Conservation (phyloP, 2,888 invertebrate genomes). For the Stegophylla sp. region DNA sequence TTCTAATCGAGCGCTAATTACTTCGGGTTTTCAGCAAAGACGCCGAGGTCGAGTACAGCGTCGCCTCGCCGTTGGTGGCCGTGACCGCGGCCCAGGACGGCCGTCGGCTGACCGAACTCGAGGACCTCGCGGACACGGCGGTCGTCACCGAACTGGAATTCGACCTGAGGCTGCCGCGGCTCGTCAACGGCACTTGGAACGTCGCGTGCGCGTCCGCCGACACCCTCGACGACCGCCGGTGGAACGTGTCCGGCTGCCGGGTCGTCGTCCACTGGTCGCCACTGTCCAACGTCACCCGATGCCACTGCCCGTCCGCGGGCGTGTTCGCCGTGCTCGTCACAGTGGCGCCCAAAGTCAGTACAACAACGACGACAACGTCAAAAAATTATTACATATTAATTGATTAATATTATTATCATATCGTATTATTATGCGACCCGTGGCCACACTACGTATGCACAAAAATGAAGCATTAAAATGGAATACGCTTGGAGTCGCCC, state of each 20-base stretch:
- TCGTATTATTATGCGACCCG: no score
- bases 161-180: conserved; percentile 67
- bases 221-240: conserved; percentile 66
- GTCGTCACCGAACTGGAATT: conserved; percentile 58
- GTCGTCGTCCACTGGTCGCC: conserved; percentile 47
- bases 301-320: conserved; percentile 69
- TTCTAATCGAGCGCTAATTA: no score
- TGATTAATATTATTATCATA: no score
- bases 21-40: conserved; percentile 68
- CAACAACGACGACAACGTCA: no score
- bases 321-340: conserved; percentile 67
- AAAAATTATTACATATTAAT: no score
- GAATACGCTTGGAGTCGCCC: no score
- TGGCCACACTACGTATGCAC: no score
- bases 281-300: conserved; percentile 42
- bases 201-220: conserved; percentile 32
- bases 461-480: no score
- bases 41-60: conserved; percentile 73
- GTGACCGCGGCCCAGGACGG: conserved; percentile 47
- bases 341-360: conserved; percentile 54
- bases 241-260: conserved; percentile 71
- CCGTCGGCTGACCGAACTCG: conserved; percentile 24
- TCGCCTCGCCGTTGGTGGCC: conserved; percentile 70
- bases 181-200: conserved; percentile 68
- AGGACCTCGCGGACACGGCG: conserved; percentile 12